These are phyloP conservation scores for Chrysocyon brachyurus DNA, from an alignment of 2,797 vertebrate genomes.

Conservation along the genomic window DNA sequence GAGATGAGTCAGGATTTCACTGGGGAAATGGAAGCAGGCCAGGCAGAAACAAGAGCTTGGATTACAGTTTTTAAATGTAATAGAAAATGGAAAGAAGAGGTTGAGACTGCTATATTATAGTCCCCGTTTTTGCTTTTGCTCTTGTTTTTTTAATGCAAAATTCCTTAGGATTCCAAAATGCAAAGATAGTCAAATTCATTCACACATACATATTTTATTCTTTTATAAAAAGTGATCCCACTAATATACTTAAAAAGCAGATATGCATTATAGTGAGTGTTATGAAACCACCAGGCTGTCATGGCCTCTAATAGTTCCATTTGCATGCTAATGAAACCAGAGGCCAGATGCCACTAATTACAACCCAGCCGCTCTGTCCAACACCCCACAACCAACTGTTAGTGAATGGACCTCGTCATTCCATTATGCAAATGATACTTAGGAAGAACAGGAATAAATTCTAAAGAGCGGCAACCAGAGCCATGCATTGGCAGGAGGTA, in stretches of 20 bases:
- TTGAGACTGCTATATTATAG: neutral
- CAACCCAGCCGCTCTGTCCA: constrained; percentile 94
- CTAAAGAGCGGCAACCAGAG: constrained; percentile 89
- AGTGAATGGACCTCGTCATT: constrained; percentile 94
- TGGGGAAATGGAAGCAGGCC: neutral
- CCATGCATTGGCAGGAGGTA: constrained; percentile 89
- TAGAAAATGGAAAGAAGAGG: neutral
- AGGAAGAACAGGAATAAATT: constrained; percentile 92
- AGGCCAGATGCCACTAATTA: constrained; percentile 99
- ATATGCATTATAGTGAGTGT: constrained; percentile 57
- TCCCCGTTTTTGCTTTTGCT: neutral
- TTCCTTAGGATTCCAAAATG: neutral
- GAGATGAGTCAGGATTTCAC: neutral
- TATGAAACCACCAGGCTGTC: constrained; percentile 86
- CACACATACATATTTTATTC: constrained; percentile 39
- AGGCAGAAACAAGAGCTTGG: neutral
- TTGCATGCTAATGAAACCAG: constrained; percentile 98
- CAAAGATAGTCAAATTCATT: constrained; percentile 58
- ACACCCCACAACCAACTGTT: constrained; percentile 93
- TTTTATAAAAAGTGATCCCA: constrained; percentile 34
- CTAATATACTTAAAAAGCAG: constrained; percentile 38
- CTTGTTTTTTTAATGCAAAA: neutral
- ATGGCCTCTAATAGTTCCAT: constrained; percentile 93
- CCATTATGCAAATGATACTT: constrained; percentile 97
- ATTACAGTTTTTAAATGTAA: neutral